These are phyloP conservation scores for Charaxes varanes DNA, from an alignment of 1,140 invertebrate species.

Conservation along the genomic window DNA sequence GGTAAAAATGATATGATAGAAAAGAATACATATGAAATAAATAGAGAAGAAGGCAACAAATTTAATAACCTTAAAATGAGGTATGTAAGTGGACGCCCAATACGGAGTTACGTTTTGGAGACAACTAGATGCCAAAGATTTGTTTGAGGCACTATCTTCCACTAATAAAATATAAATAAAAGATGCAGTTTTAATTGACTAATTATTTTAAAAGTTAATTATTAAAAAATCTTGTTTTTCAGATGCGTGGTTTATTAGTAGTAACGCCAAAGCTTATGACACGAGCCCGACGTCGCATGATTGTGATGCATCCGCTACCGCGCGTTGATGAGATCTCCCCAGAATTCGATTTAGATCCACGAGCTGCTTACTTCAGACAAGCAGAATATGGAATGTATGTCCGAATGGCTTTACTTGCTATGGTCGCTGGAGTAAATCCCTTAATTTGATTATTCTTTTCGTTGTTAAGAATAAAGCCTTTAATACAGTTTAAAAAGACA, in stretches of 20 bases:
- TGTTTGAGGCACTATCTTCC: too few relatives aligned
- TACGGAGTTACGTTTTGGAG: too few relatives aligned
- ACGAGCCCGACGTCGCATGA: conserved; percentile 92
- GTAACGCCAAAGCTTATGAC: conserved; percentile 97
- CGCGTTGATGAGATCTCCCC: conserved; percentile 95
- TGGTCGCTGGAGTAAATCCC: conserved; percentile 84
- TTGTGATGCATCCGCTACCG: conserved; percentile 98
- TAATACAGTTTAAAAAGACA: background rate
- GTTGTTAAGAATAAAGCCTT: conserved; percentile 1
- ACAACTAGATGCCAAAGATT: too few relatives aligned
- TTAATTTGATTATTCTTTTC: conserved; percentile 28
- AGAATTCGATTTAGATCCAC: conserved; percentile 95
- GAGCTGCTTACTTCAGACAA: conserved; percentile 98
- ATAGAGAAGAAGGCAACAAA: too few relatives aligned
- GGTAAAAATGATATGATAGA: too few relatives aligned
- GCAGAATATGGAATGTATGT: conserved; percentile 98
- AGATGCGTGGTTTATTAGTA: conserved; percentile 90
- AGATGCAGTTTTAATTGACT: too few relatives aligned
- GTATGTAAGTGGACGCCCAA: too few relatives aligned
- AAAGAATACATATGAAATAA: too few relatives aligned
- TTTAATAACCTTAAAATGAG: too few relatives aligned
- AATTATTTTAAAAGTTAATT: too few relatives aligned
- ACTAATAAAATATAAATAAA: too few relatives aligned
- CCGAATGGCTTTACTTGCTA: conserved; percentile 96
- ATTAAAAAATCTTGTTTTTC: too few relatives aligned